Evolutionary conservation across 2,888 invertebrate genomes (phyloP), one percentile per base, ranked within the genome.

Genomic region (Herminia tarsipennalis): DNA sequence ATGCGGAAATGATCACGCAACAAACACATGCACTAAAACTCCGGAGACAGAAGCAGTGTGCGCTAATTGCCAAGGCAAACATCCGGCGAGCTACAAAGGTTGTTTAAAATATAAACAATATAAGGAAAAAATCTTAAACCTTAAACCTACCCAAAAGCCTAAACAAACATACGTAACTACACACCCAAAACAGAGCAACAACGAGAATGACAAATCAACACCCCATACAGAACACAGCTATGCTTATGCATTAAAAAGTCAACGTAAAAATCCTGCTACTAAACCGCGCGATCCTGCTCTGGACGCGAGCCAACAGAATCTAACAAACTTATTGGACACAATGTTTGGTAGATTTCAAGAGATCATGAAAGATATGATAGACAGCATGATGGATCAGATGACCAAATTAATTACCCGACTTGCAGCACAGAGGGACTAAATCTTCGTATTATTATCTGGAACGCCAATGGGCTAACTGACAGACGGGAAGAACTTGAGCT

Each of bases 331-430:
- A 14, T 14, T 34, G n/a, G 22, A 34, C 22, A 34, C 2, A n/a
- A 34, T 22, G 34, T 34, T 34, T 8, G 13, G 22, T 9, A 34
- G 22, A 12, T 34, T 34, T n/a, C 34, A 34, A 34, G 22, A 21
- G 22, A 22, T 34, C 21, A 34, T 34, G 57, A 44, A 27, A 22
- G 8, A 25, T 18, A 25, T 36, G 25, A 36, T 27, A 18, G 18
- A 36, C 27, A 36, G 18, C 27, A 25, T 36, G 27, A 36, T 27
- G 10, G 17, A 34, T 27, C 25, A 9, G 14, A 16, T 6, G 16
- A 18, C 2, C 16, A 5, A 16, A 21, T 13, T 22, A 10, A 22
- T 22, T 5, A 22, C 14, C 1, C 18, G 18, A 17, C 30, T 30
- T 1, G 5, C 30, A 18, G 17, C 30, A 34, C 14, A 9, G 21